These are phyloP conservation scores for Drosophila murphyi DNA, from an alignment of 1,140 invertebrate species.

Conservation along the genomic window DNA sequence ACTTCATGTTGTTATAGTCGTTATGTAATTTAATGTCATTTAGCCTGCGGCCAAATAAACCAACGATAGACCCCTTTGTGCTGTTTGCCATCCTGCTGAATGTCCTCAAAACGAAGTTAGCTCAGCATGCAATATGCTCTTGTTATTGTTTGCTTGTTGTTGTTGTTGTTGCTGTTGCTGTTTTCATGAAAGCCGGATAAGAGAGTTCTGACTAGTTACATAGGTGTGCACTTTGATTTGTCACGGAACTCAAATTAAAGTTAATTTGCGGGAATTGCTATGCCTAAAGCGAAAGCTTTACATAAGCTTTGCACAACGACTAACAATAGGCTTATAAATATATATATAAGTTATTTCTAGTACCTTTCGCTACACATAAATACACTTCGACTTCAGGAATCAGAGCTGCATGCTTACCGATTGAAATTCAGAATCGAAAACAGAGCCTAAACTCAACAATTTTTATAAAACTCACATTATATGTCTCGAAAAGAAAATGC, in stretches of 20 bases:
- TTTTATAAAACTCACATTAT: too few relatives aligned
- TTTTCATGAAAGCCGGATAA: constrained; percentile 17
- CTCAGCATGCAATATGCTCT: constrained; percentile 38
- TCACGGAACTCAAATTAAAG: constrained; percentile 36
- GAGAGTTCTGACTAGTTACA: constrained; percentile 7
- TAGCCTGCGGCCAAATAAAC: constrained; percentile 75
- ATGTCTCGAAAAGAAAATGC: too few relatives aligned
- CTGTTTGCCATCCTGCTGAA: constrained; percentile 16
- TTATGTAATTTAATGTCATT: constrained; percentile 78
- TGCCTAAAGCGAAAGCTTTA: neutral
- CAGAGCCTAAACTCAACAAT: too few relatives aligned
- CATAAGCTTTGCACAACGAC: neutral
- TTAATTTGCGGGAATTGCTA: constrained; percentile 27
- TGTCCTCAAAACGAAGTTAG: constrained; percentile 21
- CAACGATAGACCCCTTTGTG: constrained; percentile 37
- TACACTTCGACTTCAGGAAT: neutral
- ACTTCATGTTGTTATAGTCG: constrained; percentile 43
- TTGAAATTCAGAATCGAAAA: too few relatives aligned
- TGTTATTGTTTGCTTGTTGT: constrained; percentile 29
- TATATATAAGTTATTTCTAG: neutral
- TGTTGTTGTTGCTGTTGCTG: constrained; percentile 11
- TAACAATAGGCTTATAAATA: neutral
- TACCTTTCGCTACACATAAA: neutral
- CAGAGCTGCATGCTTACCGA: too few relatives aligned
- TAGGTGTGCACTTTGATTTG: constrained; percentile 38